Base-by-base conservation (phyloP, 2,888 invertebrate species). In the Marasmarcha lunaedactyla region DNA sequence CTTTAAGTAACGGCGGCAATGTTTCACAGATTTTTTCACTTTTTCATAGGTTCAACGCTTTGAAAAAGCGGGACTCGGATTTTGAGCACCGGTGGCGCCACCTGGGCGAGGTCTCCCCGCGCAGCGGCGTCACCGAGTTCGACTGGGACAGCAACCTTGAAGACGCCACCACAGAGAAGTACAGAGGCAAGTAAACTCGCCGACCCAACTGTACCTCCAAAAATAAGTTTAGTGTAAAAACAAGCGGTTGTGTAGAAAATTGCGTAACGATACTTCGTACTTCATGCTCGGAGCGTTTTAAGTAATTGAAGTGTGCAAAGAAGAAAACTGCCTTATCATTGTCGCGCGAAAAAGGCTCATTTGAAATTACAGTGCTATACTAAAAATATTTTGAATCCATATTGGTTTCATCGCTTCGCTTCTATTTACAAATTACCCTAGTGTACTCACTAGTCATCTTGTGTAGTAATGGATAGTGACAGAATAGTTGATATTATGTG, bases 101-200 rank as follows among this genome's bases (percentile, higher is more conserved):
- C 72, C 86, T 94, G 48, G 94, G 95, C 39, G 93, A 93, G 62
- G 87, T 94, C 52, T 88, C 90, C 38, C 88, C 86, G 38, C 88
- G 89, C 53, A 89, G 86, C 57, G 91, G 90, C 46, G 90, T 89
- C 51, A 92, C 92, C 40, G 93, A 93, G 66, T 95, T 94, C 73
- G 93, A 94, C 71, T 94, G 94, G 95, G 92, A 93, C 70, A 91
- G 90, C 71, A 89, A 92, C 57, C 85, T 90, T 44, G 92, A 92
- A 55, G 91, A 92, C 60, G 88, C 88, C 40, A 81, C 84, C 49
- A 83, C 84, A 26, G 84, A 83, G 49, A 78, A 73, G 52, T 63
- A 73, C 45, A 57, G 71, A 57, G 78, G 79, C 65, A 78, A 78
- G 71, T 77, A 72, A 57, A 36, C 35, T 10, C 30, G 30, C 12